A percentile compares a stretch with the other conserved stretches of the same genome.
Evolutionary conservation across 1,140 invertebrate species (phyloP).

Genomic region (Tetramorium alpestre): DNA sequence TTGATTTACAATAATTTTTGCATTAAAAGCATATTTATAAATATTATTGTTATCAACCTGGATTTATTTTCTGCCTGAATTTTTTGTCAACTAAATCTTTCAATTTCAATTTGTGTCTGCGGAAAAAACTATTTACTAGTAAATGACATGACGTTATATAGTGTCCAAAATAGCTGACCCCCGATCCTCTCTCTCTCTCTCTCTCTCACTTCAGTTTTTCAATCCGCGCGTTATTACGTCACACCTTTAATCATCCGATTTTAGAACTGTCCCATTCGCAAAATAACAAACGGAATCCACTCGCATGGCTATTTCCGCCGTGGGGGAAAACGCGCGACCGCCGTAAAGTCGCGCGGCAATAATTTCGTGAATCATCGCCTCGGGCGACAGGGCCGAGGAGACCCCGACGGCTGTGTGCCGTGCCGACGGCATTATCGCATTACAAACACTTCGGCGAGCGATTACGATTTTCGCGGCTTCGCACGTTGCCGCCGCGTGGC

Average conservation of each 20-base stretch:
- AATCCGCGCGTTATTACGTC: constrained; percentile 42
- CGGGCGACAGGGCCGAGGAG: neutral
- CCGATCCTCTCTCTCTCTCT: too few relatives aligned
- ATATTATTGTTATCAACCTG: neutral
- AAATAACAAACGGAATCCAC: constrained; percentile 54
- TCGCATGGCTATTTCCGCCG: constrained; percentile 49
- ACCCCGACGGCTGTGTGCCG: neutral
- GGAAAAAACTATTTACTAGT: neutral
- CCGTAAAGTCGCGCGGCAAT: constrained; percentile 9
- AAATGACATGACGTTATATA: neutral
- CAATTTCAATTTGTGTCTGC: neutral
- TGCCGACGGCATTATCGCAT: constrained; percentile 43
- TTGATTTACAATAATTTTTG: neutral
- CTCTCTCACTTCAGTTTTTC: neutral
- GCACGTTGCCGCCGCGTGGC: constrained; percentile 28
- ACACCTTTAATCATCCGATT: constrained; percentile 25
- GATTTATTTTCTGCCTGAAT: neutral
- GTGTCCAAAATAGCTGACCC: constrained; percentile 3
- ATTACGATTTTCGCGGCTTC: constrained; percentile 20
- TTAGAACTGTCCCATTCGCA: constrained; percentile 45
- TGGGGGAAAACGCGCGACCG: neutral
- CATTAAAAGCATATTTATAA: too few relatives aligned
- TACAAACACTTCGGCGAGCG: constrained; percentile 2
- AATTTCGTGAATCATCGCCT: constrained; percentile 52
- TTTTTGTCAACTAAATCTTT: neutral